Percentiles rank a stretch among this genome's conserved stretches.
phyloP scores from a whole-genome alignment of 30 jellyfish, hydroid and myxozoan genomes.

The Mastigias papua region DNA sequence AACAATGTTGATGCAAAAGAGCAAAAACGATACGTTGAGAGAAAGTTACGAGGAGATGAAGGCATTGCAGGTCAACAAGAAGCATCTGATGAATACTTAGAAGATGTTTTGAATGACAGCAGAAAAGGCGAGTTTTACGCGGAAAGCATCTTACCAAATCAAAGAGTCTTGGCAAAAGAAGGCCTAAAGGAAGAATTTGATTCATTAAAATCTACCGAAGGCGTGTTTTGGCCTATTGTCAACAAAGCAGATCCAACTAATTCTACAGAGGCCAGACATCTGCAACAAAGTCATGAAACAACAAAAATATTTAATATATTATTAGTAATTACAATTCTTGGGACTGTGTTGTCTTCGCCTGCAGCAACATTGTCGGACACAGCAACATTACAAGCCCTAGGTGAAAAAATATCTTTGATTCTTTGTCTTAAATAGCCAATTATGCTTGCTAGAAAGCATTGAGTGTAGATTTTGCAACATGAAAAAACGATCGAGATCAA shows the following conservation, averaged over 20 bases:
- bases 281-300: constrained; percentile 50
- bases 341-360: constrained; percentile 95
- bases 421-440: too few species aligned
- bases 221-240: constrained; percentile 97
- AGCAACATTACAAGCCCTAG: constrained; percentile 92
- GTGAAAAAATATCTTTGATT: constrained; percentile 33
- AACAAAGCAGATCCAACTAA: constrained; percentile 48
- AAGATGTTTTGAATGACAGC: constrained; percentile 34
- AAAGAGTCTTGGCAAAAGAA: constrained; percentile 88
- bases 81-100: constrained; percentile 37
- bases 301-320: constrained; percentile 66
- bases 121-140: constrained; percentile 44
- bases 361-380: constrained; percentile 99
- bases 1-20: not conserved
- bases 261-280: constrained; percentile 57
- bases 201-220: constrained; percentile 80
- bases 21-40: not conserved
- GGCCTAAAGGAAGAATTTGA: constrained; percentile 93
- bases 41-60: not conserved
- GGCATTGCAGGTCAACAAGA: constrained; percentile 1
- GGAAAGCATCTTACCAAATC: constrained; percentile 75
- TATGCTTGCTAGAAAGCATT: too few species aligned
- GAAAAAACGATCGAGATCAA: too few species aligned
- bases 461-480: too few species aligned
- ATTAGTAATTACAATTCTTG: constrained; percentile 85